Base-by-base conservation (phyloP, 1,140 invertebrate species). In the Drosophila repletoides region DNA sequence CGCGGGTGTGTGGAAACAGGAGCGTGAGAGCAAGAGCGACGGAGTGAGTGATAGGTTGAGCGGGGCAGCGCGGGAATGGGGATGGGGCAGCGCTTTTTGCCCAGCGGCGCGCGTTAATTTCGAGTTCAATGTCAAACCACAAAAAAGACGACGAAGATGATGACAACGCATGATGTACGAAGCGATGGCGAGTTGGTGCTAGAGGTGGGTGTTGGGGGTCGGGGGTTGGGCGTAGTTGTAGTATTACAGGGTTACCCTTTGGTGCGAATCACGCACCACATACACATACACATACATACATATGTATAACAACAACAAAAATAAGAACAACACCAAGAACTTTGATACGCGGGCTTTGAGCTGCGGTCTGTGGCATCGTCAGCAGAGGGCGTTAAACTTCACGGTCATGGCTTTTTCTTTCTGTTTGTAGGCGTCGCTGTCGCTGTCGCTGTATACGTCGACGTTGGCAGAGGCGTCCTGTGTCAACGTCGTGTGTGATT, bases 61-160 rank as follows among this genome's bases (percentile, higher is more conserved):
- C 22, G 24, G 12, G 21, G 10, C 10, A 48, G 17, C 22, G 15
- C 6, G 52, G 26, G 12, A 46, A 10, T 36, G 45, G 9, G 41
- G 21, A 10, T 12, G 33, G 33, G 51, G 52, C 72, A 83, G 59
- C 69, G 65, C 52, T 74, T 74, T n/a, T 83, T 86, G 74, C 60
- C 72, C 73, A 81, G 80, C 70, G 74, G 60, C 61, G 70, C 74
- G 70, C 80, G 84, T 84, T 80, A 86, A 75, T 84, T 83, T 84
- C 80, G 79, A 84, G 79, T 88, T 88, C 84, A 88, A 88, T 88
- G 84, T 88, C 84, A 88, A 88, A 84, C 75, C 80, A 86, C 75
- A 79, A 84, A 88, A 88, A 77, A 84, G 26, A 52, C 9, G 51
- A 24, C 51, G 51, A 31, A 17, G 67, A 15, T n/a, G 41, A 46